Percentiles rank a stretch among this genome's conserved stretches.
phyloP scores from a whole-genome alignment of 2,888 invertebrate species.

The Platycheirus albimanus region DNA sequence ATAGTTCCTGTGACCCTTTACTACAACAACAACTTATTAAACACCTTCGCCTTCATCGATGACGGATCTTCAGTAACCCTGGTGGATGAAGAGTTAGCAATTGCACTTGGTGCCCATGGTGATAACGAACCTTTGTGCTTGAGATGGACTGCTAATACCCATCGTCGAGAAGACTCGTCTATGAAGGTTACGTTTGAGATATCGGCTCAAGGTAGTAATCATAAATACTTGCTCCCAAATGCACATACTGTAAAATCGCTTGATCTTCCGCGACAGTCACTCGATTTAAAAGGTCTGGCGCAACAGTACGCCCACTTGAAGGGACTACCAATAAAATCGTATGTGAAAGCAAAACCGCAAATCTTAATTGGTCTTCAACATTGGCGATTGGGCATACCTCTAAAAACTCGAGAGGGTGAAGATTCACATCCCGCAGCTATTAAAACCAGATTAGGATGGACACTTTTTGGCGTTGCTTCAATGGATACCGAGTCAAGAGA shows the following conservation, averaged over 20 bases:
- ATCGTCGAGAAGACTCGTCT: slow-evolving; percentile 12
- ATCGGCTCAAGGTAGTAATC: background rate
- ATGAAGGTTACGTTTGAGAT: slow-evolving; percentile 8
- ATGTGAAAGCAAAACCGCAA: slow-evolving; percentile 18
- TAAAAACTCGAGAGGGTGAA: too few species aligned
- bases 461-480: too few species aligned
- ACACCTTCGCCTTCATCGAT: slow-evolving; percentile 17
- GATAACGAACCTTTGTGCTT: slow-evolving; percentile 23
- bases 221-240: slow-evolving; percentile 14
- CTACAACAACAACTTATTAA: slow-evolving; percentile 13
- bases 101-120: too few species aligned
- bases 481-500: too few species aligned
- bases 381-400: too few species aligned
- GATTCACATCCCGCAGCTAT: too few species aligned
- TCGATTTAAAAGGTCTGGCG: background rate
- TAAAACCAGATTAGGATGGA: too few species aligned
- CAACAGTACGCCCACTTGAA: background rate
- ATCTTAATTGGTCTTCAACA: too few species aligned
- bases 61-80: slow-evolving; percentile 18
- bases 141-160: slow-evolving; percentile 17
- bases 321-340: slow-evolving; percentile 16
- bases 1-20: slow-evolving; percentile 13
- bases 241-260: too few species aligned
- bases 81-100: slow-evolving; percentile 6
- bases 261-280: too few species aligned